Percentiles rank a stretch among this genome's conserved stretches.
Conservation (phyloP, 2,888 invertebrate species). For the Luffia ferchaultella region DNA sequence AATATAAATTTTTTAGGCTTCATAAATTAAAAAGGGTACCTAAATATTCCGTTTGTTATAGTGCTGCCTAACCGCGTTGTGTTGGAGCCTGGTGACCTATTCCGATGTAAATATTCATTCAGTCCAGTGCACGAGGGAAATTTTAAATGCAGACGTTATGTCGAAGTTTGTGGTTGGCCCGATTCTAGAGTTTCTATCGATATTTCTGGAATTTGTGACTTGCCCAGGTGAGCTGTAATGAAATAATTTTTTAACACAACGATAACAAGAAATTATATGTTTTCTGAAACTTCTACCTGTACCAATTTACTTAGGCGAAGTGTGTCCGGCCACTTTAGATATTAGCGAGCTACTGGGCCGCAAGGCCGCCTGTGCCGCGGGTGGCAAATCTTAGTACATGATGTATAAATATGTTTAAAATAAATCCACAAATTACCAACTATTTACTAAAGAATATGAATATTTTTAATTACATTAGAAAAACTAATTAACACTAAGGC, state of each 20-base stretch:
- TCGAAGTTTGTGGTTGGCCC: constrained; percentile 56
- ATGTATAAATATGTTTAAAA: too few species aligned
- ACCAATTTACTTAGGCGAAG: too few species aligned
- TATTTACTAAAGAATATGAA: too few species aligned
- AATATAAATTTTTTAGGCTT: too few species aligned
- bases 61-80: constrained; percentile 26
- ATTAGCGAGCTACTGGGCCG: too few species aligned
- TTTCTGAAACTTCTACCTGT: not conserved
- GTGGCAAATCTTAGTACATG: too few species aligned
- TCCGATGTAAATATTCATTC: constrained; percentile 52
- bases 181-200: constrained; percentile 42
- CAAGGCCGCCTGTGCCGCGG: too few species aligned
- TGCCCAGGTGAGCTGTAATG: constrained; percentile 46
- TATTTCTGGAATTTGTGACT: constrained; percentile 43
- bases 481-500: too few species aligned
- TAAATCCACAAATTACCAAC: too few species aligned
- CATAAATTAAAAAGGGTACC: too few species aligned
- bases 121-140: constrained; percentile 45
- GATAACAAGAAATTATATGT: not conserved
- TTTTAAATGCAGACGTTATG: constrained; percentile 40
- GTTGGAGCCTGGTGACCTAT: constrained; percentile 43
- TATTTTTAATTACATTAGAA: too few species aligned
- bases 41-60: not conserved
- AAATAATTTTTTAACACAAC: not conserved
- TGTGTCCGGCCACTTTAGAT: too few species aligned